Evolutionary conservation across 2,888 invertebrate genomes (phyloP), one percentile per base, ranked within the genome.

Genomic region (Nemoura dubitans): DNA sequence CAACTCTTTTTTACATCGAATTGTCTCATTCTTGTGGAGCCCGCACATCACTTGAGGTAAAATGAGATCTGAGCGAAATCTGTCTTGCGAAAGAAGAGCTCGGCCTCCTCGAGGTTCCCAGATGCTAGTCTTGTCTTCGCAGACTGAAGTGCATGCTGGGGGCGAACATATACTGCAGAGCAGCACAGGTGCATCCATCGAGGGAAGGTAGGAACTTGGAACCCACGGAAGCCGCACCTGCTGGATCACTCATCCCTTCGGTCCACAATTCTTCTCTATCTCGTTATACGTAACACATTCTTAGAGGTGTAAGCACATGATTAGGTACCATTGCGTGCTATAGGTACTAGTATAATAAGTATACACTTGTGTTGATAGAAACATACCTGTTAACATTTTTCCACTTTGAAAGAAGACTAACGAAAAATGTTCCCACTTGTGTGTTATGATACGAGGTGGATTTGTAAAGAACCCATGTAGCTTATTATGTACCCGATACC

Each of bases 291-390:
- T 83, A 83, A 84, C 76, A 59, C 84, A 59, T 27, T 83, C 27
- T 14, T 14, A 83, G 26, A 84, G 84, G 27, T 84, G 84, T 84
- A 84, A 43, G 84, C 43, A 76, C 59, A 59, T 84, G 84, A 84
- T 84, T 76, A 59, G 27, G 81, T 80, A 36, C 59, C 59, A 59
- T 36, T 36, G 36, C 5, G 36, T 36, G 59, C 59, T 59, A 59
- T 36, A 36, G 36, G 36, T 36, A n/a, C n/a, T n/a, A n/a, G n/a
- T n/a, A n/a, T 36, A 36, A 36, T 36, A 36, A 36, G 36, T 10
- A 36, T 36, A 10, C 36, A 36, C 36, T 6, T 3, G 10, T 3
- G 3, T 6, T 10, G 5, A 36, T 10, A 10, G 36, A 36, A 36
- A 36, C 36, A 36, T 36, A 59, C 59, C 59, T 59, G 59, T 59